Conservation (phyloP, 2,113 vertebrate species). For the Rattus rattus region DNA sequence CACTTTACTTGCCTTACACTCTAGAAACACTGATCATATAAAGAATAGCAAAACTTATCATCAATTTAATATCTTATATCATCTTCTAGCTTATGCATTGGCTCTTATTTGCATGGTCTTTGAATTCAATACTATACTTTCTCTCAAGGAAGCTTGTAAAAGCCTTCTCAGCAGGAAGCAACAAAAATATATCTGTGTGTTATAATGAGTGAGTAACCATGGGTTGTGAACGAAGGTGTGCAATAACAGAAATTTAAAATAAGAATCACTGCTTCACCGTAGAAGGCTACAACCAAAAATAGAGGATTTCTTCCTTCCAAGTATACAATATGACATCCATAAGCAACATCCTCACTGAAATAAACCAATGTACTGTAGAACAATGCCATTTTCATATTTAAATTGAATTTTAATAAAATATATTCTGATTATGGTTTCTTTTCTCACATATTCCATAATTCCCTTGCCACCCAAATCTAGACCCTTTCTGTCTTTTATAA, state of each 20-base stretch:
- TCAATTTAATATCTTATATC: not conserved
- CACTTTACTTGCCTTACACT: not conserved
- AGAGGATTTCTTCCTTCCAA: not conserved
- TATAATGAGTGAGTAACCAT: not conserved
- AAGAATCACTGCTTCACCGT: not conserved
- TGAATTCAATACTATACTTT: not conserved
- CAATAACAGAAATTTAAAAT: not conserved
- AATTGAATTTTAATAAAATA: not conserved
- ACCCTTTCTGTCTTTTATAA: not conserved
- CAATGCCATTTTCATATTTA: not conserved
- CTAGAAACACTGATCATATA: conserved; percentile 18
- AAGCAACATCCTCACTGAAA: not conserved
- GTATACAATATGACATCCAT: not conserved
- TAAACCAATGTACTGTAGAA: not conserved
- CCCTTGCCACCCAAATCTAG: not conserved
- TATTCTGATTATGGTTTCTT: not conserved
- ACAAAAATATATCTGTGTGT: not conserved
- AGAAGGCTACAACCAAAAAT: not conserved
- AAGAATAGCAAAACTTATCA: not conserved
- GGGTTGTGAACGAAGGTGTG: not conserved
- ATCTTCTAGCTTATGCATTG: not conserved
- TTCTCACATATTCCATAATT: not conserved
- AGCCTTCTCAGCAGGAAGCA: not conserved
- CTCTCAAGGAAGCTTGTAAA: conserved; percentile 17
- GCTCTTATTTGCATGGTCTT: not conserved